A percentile compares a stretch with the other conserved stretches of the same genome.
Evolutionary conservation across 2,797 vertebrate species (phyloP).

Genomic region (Gouania willdenowi): DNA sequence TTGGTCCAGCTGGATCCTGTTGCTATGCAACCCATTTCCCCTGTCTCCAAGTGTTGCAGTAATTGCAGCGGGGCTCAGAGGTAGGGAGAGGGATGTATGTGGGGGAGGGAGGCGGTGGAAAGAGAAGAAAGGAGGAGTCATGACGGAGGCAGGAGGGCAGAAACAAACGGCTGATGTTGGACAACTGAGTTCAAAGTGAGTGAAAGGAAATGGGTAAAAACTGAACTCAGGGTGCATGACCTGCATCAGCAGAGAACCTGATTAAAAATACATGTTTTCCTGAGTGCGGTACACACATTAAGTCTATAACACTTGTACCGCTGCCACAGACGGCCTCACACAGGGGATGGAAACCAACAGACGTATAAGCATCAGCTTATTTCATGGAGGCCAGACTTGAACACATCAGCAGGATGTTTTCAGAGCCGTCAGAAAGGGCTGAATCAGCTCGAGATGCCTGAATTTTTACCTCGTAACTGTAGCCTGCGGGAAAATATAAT

Average conservation of each 20-base stretch:
- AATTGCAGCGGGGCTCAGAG: conserved; percentile 71
- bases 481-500: conserved; percentile 33
- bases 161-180: conserved; percentile 28
- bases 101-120: not conserved
- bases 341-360: conserved; percentile 8
- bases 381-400: conserved; percentile 7
- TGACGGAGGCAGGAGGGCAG: conserved; percentile 31
- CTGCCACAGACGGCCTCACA: conserved; percentile 13
- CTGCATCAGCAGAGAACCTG: conserved; percentile 52
- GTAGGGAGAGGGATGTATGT: conserved; percentile 18
- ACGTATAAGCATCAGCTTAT: conserved; percentile 15
- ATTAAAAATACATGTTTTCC: conserved; percentile 70
- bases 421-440: conserved; percentile 18
- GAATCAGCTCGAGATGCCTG: conserved; percentile 26
- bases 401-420: conserved; percentile 22
- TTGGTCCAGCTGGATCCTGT: conserved; percentile 80
- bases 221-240: conserved; percentile 46
- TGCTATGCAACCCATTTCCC: conserved; percentile 80
- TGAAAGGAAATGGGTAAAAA: conserved; percentile 14
- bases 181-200: conserved; percentile 17
- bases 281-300: conserved; percentile 18
- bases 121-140: conserved; percentile 32
- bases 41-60: conserved; percentile 74
- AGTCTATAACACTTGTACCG: conserved; percentile 20
- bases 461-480: conserved; percentile 13